Percentiles rank a stretch among this genome's conserved stretches.
These are phyloP conservation scores for Enteromius thamalakanensis DNA, from an alignment of 2,797 vertebrate species.

Conservation along the genomic window DNA sequence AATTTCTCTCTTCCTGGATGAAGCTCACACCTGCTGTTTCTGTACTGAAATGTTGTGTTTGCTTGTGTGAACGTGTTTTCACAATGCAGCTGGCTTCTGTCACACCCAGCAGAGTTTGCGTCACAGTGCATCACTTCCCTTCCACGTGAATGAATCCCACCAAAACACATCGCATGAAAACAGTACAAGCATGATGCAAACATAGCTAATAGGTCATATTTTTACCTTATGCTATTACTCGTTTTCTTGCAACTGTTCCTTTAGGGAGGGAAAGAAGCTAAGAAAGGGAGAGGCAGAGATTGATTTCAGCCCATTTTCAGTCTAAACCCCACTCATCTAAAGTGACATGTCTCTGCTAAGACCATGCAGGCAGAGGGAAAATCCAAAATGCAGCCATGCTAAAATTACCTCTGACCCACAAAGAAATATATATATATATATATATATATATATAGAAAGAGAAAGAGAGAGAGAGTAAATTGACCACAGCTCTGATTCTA, in stretches of 20 bases:
- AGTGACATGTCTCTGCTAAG: slow-evolving; percentile 1
- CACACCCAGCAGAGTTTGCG: slow-evolving; percentile 61
- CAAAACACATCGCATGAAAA: slow-evolving; percentile 53
- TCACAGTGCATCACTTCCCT: slow-evolving; percentile 63
- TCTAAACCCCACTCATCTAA: slow-evolving; percentile 28
- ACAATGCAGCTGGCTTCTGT: slow-evolving; percentile 56
- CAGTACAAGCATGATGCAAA: slow-evolving; percentile 46
- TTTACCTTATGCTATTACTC: not conserved
- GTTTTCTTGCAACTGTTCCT: not conserved
- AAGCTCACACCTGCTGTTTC: slow-evolving; percentile 42
- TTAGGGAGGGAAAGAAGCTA: slow-evolving; percentile 1
- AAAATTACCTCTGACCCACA: slow-evolving; percentile 45
- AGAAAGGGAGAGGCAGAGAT: slow-evolving; percentile 23
- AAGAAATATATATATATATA: not conserved
- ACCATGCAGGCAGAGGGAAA: slow-evolving; percentile 16
- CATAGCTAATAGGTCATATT: not conserved
- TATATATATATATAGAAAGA: no score
- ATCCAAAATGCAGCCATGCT: slow-evolving; percentile 40
- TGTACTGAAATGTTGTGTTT: slow-evolving; percentile 47
- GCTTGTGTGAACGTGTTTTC: slow-evolving; percentile 50
- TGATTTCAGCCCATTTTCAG: slow-evolving; percentile 20
- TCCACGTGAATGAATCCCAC: slow-evolving; percentile 58
- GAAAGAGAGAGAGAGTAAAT: not conserved
- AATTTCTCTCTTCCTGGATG: not conserved
- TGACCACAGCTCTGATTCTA: slow-evolving; percentile 38